Evolutionary conservation across 2,888 invertebrate genomes (phyloP).

Genomic region (Tinea pellionella): DNA sequence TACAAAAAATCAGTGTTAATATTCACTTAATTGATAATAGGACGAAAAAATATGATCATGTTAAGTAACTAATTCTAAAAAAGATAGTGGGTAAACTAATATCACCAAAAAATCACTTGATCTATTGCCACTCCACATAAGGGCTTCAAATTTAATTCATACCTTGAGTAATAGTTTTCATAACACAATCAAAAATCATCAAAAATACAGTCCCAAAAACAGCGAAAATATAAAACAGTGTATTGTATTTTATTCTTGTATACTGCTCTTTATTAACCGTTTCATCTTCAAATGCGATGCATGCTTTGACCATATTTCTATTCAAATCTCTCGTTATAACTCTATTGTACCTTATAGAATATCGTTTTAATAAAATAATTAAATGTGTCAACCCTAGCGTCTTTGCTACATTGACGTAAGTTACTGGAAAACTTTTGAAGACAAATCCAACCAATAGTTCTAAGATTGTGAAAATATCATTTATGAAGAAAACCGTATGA

Average conservation of each 20-base stretch:
- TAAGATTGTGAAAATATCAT: background rate
- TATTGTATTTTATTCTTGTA: background rate
- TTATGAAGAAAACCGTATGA: background rate
- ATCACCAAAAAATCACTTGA: no score
- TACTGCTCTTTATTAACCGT: background rate
- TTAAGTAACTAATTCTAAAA: no score
- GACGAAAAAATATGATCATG: no score
- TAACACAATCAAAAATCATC: background rate
- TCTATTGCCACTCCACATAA: no score
- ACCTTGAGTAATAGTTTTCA: background rate
- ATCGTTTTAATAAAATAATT: background rate
- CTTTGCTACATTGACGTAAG: background rate
- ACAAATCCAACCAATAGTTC: background rate
- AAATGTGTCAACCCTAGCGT: background rate
- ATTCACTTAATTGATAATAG: no score
- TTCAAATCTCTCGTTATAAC: background rate
- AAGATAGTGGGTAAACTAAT: no score
- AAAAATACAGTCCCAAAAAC: background rate
- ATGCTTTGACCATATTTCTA: background rate
- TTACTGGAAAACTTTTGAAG: background rate
- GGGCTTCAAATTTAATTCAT: no score
- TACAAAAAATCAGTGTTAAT: no score
- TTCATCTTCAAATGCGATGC: background rate
- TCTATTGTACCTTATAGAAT: background rate
- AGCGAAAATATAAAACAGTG: background rate